A percentile compares a stretch with the other conserved stretches of the same genome.
Conservation (phyloP, 2,888 invertebrate species). For the Nipponacmea schrenckii region DNA sequence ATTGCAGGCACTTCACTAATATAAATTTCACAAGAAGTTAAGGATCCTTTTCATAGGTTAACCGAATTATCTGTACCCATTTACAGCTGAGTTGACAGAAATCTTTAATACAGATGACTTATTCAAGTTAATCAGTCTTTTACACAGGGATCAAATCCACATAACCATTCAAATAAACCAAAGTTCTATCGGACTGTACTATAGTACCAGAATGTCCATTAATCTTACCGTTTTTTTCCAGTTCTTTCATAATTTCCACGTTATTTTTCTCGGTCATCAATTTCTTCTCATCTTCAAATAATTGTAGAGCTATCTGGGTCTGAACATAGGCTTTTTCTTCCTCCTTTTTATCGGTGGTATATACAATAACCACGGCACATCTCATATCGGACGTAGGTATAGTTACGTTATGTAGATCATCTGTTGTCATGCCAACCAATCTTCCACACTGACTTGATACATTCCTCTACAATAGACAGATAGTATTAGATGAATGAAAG, state of each 20-base stretch:
- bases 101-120: too few species aligned
- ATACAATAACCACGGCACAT: conserved; percentile 70
- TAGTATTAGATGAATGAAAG: background rate
- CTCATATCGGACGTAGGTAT: conserved; percentile 70
- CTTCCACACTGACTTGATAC: conserved; percentile 73
- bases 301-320: conserved; percentile 35
- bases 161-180: too few species aligned
- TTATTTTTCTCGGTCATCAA: conserved; percentile 23
- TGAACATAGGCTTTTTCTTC: conserved; percentile 33
- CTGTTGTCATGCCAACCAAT: conserved; percentile 74
- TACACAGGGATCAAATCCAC: too few species aligned
- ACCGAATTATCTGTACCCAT: too few species aligned
- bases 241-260: conserved; percentile 37
- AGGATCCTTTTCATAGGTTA: too few species aligned
- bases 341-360: conserved; percentile 32
- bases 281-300: conserved; percentile 37
- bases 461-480: conserved; percentile 62
- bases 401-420: conserved; percentile 73
- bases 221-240: conserved; percentile 43
- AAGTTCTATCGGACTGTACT: too few species aligned
- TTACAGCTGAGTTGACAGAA: too few species aligned
- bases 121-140: too few species aligned
- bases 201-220: too few species aligned
- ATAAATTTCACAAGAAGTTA: too few species aligned
- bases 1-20: too few species aligned